Conservation (phyloP, 2,113 vertebrate genomes). For the Salminus brasiliensis region DNA sequence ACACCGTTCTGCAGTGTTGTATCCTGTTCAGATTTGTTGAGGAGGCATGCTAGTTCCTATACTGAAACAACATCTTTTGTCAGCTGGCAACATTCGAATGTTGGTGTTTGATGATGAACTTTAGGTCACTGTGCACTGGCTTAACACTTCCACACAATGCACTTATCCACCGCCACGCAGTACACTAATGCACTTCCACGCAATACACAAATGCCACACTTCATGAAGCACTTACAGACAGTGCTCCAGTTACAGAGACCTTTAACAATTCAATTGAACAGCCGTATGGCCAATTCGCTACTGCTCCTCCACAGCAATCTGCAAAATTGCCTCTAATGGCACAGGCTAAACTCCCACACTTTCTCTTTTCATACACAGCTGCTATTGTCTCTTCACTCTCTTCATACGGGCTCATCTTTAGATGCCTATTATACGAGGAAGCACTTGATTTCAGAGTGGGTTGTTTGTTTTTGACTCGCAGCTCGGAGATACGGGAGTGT, state of each 20-base stretch:
- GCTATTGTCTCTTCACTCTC: conserved; percentile 17
- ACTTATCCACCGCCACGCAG: neutral
- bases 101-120: neutral
- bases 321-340: conserved; percentile 37
- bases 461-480: conserved; percentile 61
- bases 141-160: neutral
- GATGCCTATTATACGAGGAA: neutral
- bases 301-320: conserved; percentile 5
- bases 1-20: too few species aligned
- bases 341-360: conserved; percentile 6
- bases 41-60: too few species aligned
- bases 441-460: conserved; percentile 13
- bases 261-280: neutral
- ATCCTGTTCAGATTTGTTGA: too few species aligned
- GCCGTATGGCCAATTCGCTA: neutral
- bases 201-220: neutral
- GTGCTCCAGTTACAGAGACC: conserved; percentile 11
- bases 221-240: neutral
- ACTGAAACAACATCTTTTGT: too few species aligned
- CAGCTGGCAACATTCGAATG: too few species aligned
- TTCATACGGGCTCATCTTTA: neutral
- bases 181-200: neutral
- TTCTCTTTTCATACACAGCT: conserved; percentile 21
- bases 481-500: conserved; percentile 92
- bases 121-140: neutral